phyloP scores from a whole-genome alignment of 92 coral and sea anemone genomes.

The Anthopleura xanthogrammica region DNA sequence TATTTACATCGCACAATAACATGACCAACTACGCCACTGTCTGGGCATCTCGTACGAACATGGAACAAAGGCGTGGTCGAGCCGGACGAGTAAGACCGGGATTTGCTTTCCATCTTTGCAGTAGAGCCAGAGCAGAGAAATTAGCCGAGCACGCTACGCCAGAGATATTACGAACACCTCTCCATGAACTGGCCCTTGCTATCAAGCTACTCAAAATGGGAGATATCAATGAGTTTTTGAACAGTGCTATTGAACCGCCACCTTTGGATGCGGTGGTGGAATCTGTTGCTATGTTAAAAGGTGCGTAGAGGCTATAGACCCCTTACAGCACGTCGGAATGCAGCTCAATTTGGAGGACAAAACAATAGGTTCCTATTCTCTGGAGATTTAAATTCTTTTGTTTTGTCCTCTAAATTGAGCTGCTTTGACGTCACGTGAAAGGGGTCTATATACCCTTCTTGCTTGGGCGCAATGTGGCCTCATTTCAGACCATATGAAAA shows the following conservation, averaged over 20 bases:
- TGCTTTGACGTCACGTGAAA: no score
- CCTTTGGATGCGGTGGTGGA: conserved; percentile 99
- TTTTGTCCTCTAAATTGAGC: no score
- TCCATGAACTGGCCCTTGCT: conserved; percentile 92
- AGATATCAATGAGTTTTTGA: conserved; percentile 88
- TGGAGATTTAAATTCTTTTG: no score
- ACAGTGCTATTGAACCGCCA: conserved; percentile 98
- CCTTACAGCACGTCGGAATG: no score
- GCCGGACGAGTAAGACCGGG: conserved; percentile 99
- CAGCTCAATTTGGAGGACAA: no score
- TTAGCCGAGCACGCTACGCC: conserved; percentile 99
- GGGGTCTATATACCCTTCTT: no score
- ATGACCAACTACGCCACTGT: conserved; percentile 99
- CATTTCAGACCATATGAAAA: no score
- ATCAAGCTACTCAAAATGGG: conserved; percentile 92
- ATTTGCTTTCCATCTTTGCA: conserved; percentile 94
- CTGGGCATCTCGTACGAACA: conserved; percentile 98
- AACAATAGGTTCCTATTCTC: no score
- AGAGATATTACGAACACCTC: conserved; percentile 94
- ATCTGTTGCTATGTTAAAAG: conserved; percentile 91
- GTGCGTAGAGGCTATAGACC: conserved; percentile 30
- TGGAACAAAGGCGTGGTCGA: conserved; percentile 98
- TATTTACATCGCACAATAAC: conserved; percentile 97
- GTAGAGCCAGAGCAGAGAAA: conserved; percentile 92
- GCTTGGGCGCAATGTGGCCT: no score